Percentiles rank a stretch among this genome's conserved stretches.
These are phyloP conservation scores for Pecten maximus DNA, from an alignment of 2,888 invertebrate species.

Conservation along the genomic window DNA sequence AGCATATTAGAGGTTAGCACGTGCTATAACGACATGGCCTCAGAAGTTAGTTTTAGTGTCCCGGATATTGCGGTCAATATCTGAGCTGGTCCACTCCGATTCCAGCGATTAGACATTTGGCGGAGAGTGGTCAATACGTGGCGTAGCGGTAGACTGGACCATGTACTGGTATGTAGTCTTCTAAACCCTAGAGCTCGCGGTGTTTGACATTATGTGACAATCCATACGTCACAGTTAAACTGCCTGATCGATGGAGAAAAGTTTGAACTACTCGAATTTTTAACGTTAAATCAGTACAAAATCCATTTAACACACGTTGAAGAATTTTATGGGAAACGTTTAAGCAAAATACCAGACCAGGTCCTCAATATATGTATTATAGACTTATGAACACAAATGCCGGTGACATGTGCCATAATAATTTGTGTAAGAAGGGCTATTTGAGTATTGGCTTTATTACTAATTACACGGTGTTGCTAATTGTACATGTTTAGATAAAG, in stretches of 20 bases:
- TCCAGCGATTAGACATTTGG: not conserved
- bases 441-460: not conserved
- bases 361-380: too few relatives aligned
- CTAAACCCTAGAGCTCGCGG: not conserved
- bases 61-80: constrained; percentile 32
- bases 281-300: not conserved
- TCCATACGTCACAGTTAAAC: not conserved
- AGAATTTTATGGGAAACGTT: not conserved
- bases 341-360: too few relatives aligned
- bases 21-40: not conserved
- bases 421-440: not conserved
- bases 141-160: not conserved
- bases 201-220: not conserved
- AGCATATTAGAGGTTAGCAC: constrained; percentile 31
- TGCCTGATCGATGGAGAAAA: not conserved
- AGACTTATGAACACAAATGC: too few relatives aligned
- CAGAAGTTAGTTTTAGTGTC: constrained; percentile 2
- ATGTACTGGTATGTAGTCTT: not conserved
- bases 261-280: not conserved
- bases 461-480: not conserved
- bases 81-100: constrained; percentile 1
- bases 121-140: not conserved
- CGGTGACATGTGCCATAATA: too few relatives aligned
- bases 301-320: not conserved
- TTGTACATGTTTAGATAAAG: not conserved